phyloP scores from a whole-genome alignment of 2,888 invertebrate species.

The Catocala fraxini region DNA sequence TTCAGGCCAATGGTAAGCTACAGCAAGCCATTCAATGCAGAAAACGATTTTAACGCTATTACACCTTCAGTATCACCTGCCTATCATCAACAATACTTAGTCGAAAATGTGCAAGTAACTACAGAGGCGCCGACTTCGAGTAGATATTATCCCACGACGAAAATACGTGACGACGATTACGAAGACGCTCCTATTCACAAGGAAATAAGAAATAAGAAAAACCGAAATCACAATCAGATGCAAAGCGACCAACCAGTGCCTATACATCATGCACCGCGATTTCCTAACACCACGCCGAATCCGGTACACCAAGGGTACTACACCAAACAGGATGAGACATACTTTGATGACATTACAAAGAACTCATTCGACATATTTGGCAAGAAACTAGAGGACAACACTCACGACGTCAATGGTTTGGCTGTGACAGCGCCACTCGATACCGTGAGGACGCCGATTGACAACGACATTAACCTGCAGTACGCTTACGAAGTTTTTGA shows the following conservation, averaged over 20 bases:
- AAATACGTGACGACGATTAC: conserved; percentile 82
- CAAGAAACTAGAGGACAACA: conserved; percentile 88
- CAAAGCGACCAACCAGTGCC: conserved; percentile 74
- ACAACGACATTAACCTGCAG: conserved; percentile 85
- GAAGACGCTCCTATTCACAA: conserved; percentile 69
- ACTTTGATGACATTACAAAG: conserved; percentile 91
- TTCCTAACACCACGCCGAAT: conserved; percentile 84
- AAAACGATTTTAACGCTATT: conserved; percentile 79
- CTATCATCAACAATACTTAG: conserved; percentile 78
- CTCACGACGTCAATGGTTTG: conserved; percentile 79
- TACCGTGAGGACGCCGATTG: conserved; percentile 80
- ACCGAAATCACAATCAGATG: conserved; percentile 71
- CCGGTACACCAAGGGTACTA: conserved; percentile 89
- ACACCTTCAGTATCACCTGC: conserved; percentile 75
- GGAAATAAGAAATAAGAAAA: conserved; percentile 66
- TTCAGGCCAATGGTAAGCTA: conserved; percentile 90
- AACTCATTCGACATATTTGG: conserved; percentile 92
- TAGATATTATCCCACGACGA: conserved; percentile 83
- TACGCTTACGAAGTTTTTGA: conserved; percentile 84
- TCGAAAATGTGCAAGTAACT: conserved; percentile 80
- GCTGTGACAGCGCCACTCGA: conserved; percentile 81
- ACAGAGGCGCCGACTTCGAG: conserved; percentile 85
- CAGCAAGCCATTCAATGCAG: conserved; percentile 82
- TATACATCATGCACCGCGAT: conserved; percentile 66
- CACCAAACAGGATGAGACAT: conserved; percentile 90